Base-by-base conservation (phyloP, 2,797 vertebrate species). In the Miichthys miiuy region DNA sequence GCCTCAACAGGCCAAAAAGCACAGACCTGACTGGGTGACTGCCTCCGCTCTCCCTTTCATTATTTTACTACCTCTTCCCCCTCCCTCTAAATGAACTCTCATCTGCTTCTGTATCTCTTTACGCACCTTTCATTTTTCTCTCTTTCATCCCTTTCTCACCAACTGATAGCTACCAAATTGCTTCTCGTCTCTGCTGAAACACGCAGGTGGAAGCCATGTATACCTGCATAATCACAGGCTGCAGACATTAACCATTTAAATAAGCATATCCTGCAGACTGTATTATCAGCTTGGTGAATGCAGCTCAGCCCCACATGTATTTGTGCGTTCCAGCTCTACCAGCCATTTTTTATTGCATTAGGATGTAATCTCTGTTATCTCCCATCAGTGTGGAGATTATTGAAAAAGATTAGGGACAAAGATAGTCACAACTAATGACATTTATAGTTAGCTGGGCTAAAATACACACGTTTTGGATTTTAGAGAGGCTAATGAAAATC, bases 331-430 rank as follows among this genome's bases (percentile, higher is more conserved):
- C 75, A 44, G 51, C 21, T 85, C 54, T 66, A 79, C 74, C 82
- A 80, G 72, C 18, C 57, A 48, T 75, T 79, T 66, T 80, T 90
- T 83, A 86, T 86, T 91, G 81, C 83, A 89, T 89, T 82, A 81
- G 54, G 74, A 81, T 82, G 34, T 86, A 84, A 92, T 90, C 86
- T 76, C 48, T 84, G 80, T 84, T 89, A 91, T 94, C 91, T 85
- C 72, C 77, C 46, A 82, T 91, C 86, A 75, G 82, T 41, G 58
- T 79, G 46, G 73, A 76, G 85, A 90, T 83, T 81, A 85, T 81
- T 84, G 74, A 69, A 79, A 66, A 72, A 88, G 91, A 89, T 87
- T 46, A 68, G 72, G 25, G 54, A 62, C 27, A 11, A 69, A 88
- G 88, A 93, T 89, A 78, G 68, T 55, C 56, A 74, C 68, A 62